Conservation (phyloP, 2,888 invertebrate species). For the Tachystola acroxantha region DNA sequence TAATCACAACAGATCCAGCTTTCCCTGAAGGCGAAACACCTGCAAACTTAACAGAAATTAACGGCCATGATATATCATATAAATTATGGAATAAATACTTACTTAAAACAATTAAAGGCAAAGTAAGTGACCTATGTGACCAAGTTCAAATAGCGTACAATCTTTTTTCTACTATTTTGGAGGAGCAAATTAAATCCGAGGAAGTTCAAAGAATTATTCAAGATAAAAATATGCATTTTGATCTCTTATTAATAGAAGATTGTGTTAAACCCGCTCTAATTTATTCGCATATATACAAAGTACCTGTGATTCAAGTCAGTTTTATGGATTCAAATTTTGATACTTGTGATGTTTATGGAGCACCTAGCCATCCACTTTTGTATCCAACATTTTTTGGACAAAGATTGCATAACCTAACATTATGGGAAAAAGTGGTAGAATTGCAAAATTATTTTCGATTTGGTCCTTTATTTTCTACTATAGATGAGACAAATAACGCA, state of each 20-base stretch:
- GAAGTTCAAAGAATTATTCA: slow-evolving; percentile 24
- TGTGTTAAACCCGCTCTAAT: slow-evolving; percentile 17
- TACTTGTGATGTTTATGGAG: slow-evolving; percentile 19
- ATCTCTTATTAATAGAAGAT: slow-evolving; percentile 34
- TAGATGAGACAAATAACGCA: slow-evolving; percentile 12
- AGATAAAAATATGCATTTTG: slow-evolving; percentile 23
- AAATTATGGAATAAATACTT: slow-evolving; percentile 19
- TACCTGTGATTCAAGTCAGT: slow-evolving; percentile 31
- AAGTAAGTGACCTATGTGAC: slow-evolving; percentile 10
- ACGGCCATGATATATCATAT: slow-evolving; percentile 40
- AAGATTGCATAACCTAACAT: slow-evolving; percentile 23
- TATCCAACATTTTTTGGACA: slow-evolving; percentile 18
- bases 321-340: slow-evolving; percentile 23
- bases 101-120: slow-evolving; percentile 12
- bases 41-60: slow-evolving; percentile 54
- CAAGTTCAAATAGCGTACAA: slow-evolving; percentile 14
- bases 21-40: slow-evolving; percentile 32
- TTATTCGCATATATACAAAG: slow-evolving; percentile 27
- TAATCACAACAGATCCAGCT: too few species aligned
- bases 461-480: neutral
- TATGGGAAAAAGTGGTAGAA: slow-evolving; percentile 26
- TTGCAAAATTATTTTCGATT: slow-evolving; percentile 12
- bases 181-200: slow-evolving; percentile 20
- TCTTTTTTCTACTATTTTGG: slow-evolving; percentile 14
- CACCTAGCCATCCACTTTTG: slow-evolving; percentile 21